Conservation (phyloP, 1,140 invertebrate species). For the Lamellibrachia luymesi region DNA sequence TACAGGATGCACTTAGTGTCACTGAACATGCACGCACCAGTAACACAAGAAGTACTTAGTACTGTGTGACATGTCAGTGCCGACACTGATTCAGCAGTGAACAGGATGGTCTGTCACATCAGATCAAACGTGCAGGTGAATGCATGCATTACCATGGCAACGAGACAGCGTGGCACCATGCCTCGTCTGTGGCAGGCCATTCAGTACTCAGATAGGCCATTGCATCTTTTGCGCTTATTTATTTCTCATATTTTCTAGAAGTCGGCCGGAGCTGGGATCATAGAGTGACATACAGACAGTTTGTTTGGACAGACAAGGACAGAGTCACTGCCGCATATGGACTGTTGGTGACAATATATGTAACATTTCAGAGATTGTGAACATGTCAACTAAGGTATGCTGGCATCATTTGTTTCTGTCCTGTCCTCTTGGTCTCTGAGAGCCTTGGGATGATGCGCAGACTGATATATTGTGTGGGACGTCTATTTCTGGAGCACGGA, state of each 20-base stretch:
- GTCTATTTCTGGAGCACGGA: neutral
- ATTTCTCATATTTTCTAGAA: neutral
- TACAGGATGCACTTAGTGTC: neutral
- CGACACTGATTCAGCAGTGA: neutral
- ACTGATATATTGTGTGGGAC: neutral
- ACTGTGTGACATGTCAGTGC: neutral
- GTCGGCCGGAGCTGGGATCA: neutral
- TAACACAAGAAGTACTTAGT: neutral
- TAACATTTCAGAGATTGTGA: neutral
- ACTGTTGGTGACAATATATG: neutral
- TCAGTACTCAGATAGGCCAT: neutral
- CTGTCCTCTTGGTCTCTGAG: neutral
- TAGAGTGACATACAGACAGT: neutral
- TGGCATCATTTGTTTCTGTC: neutral
- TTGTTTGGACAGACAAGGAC: neutral
- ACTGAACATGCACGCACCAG: neutral
- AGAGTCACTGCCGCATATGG: neutral
- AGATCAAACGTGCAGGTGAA: neutral
- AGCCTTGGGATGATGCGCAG: neutral
- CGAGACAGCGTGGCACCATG: neutral
- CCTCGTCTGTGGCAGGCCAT: neutral
- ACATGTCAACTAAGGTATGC: neutral
- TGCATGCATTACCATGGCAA: neutral
- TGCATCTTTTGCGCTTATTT: neutral
- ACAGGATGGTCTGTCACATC: neutral